Percentiles rank a stretch among this genome's conserved stretches.
phyloP scores from a whole-genome alignment of 2,113 vertebrate genomes.

The Papio anubis region DNA sequence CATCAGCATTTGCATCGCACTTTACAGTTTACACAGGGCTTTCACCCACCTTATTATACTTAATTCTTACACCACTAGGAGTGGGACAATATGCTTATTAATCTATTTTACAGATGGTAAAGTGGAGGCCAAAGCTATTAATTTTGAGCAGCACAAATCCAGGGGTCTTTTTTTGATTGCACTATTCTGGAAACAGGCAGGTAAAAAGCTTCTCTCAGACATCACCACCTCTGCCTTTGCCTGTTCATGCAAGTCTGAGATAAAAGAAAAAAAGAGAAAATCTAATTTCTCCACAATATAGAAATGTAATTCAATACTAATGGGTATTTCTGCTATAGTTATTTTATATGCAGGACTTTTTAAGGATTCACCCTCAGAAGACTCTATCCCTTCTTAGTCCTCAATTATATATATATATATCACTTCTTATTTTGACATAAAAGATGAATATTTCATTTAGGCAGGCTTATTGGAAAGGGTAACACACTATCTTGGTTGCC shows the following conservation, averaged over 20 bases:
- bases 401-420: slow-evolving; percentile 9
- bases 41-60: not conserved
- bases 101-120: not conserved
- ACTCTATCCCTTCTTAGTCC: slow-evolving; percentile 16
- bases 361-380: slow-evolving; percentile 28
- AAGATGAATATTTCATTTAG: slow-evolving; percentile 64
- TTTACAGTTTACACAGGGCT: not conserved
- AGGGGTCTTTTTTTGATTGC: not conserved
- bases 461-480: slow-evolving; percentile 44
- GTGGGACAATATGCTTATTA: not conserved
- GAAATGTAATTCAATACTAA: slow-evolving; percentile 16
- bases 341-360: slow-evolving; percentile 42
- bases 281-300: not conserved
- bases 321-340: slow-evolving; percentile 25
- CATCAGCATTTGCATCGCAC: not conserved
- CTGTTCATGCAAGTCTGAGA: not conserved
- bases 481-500: slow-evolving; percentile 35
- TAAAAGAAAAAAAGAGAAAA: not conserved
- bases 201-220: not conserved
- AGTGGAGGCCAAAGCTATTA: not conserved
- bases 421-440: slow-evolving; percentile 58
- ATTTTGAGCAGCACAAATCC: not conserved
- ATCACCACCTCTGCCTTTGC: not conserved
- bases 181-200: not conserved
- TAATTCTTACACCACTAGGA: not conserved